Conservation (phyloP, 2,888 invertebrate species). For the Cenopis cana region DNA sequence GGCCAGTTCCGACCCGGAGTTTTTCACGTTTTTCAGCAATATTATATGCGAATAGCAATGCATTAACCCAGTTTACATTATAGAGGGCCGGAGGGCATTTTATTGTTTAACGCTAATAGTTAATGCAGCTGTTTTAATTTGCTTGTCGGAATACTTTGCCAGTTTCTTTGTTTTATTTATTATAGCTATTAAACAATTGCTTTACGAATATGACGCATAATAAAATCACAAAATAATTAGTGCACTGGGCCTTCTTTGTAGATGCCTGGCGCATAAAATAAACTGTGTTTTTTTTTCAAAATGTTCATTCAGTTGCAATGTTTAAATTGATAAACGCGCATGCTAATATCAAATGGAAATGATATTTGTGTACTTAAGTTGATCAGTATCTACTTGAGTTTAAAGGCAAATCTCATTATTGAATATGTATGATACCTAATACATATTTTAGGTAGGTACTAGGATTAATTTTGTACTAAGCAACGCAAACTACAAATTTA, state of each 20-base stretch:
- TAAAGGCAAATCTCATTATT: neutral
- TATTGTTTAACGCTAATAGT: constrained; percentile 13
- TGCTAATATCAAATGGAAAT: neutral
- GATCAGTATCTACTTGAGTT: neutral
- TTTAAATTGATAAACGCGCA: neutral
- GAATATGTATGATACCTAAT: neutral
- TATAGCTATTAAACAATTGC: neutral
- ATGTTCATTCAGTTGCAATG: neutral
- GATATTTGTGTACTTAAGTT: neutral
- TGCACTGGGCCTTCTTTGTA: too few relatives aligned
- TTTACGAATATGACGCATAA: neutral
- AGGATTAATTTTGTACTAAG: too few relatives aligned
- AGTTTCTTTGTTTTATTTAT: neutral
- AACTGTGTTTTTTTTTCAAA: neutral
- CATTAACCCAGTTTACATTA: constrained; percentile 65
- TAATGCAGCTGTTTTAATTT: constrained; percentile 11
- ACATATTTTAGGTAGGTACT: too few relatives aligned
- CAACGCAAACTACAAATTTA: too few relatives aligned
- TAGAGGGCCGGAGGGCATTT: constrained; percentile 4
- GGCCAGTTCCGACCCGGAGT: constrained; percentile 51
- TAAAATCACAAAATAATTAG: neutral
- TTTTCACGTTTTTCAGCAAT: constrained; percentile 54
- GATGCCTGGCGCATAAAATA: too few relatives aligned
- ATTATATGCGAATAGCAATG: constrained; percentile 56
- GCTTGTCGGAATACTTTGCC: neutral